phyloP scores from a whole-genome alignment of 2,113 vertebrate genomes.

The Pygoscelis adeliae region DNA sequence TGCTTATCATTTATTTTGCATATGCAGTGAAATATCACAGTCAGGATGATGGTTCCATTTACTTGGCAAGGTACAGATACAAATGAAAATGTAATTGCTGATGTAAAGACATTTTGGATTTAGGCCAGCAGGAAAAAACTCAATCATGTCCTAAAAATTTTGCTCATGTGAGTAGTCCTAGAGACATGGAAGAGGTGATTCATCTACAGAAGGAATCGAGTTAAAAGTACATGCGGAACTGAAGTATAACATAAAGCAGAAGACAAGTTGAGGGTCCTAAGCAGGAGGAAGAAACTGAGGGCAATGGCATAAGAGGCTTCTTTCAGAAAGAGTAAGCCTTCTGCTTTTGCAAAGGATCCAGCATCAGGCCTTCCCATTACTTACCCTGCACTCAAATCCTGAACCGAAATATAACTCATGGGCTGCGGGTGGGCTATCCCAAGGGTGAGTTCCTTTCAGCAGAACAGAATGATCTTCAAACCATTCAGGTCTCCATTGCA shows the following conservation, averaged over 20 bases:
- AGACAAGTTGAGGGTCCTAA: not conserved
- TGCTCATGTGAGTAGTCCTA: not conserved
- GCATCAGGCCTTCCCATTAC: not conserved
- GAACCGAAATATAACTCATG: not conserved
- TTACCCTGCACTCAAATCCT: not conserved
- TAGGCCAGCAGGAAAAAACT: not conserved
- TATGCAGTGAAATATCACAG: not conserved
- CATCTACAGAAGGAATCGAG: not conserved
- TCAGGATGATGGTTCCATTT: constrained; percentile 15
- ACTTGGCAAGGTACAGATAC: not conserved
- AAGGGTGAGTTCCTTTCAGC: not conserved
- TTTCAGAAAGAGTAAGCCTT: not conserved
- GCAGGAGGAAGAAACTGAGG: not conserved
- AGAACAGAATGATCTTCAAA: not conserved
- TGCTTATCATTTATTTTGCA: constrained; percentile 28
- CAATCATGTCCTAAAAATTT: not conserved
- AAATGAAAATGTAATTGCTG: constrained; percentile 20
- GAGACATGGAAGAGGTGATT: not conserved
- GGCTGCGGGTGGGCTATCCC: not conserved
- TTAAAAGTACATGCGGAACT: not conserved
- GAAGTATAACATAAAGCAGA: not conserved
- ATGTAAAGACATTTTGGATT: constrained; percentile 10
- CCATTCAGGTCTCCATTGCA: not conserved
- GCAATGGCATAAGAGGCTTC: not conserved
- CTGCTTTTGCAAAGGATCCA: not conserved